Conservation (phyloP, 2,888 invertebrate species). For the Pocota personata region DNA sequence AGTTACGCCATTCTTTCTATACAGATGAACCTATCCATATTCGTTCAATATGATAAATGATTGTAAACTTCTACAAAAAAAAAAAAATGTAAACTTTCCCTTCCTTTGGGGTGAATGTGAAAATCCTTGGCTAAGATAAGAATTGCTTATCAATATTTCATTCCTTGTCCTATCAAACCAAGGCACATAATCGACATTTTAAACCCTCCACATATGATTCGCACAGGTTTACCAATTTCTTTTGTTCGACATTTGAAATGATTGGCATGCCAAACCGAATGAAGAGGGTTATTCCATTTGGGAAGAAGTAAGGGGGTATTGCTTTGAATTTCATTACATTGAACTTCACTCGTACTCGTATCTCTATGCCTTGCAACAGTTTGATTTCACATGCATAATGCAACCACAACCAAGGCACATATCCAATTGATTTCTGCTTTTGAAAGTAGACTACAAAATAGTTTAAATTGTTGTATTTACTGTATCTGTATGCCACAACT, state of each 20-base stretch:
- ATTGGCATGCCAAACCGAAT: background rate
- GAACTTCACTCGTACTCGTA: too few species aligned
- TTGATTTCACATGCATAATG: background rate
- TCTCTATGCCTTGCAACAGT: background rate
- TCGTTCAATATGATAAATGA: background rate
- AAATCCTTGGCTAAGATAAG: background rate
- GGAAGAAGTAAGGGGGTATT: background rate
- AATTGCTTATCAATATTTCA: conserved; percentile 4
- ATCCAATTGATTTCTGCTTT: background rate
- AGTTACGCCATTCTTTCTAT: background rate
- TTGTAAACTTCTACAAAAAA: background rate
- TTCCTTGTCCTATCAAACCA: background rate
- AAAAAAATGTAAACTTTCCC: background rate
- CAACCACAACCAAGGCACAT: background rate
- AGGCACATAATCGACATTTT: background rate
- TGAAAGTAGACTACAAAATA: background rate
- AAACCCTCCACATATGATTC: background rate
- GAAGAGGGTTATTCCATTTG: background rate
- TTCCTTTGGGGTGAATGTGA: background rate
- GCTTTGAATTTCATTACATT: background rate
- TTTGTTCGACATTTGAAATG: background rate
- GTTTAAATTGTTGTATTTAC: conserved; percentile 1
- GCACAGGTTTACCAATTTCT: background rate
- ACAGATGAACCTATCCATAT: background rate
- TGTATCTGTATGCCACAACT: background rate